Base-by-base conservation (phyloP, 2,888 invertebrate genomes). In the Acronicta alni region DNA sequence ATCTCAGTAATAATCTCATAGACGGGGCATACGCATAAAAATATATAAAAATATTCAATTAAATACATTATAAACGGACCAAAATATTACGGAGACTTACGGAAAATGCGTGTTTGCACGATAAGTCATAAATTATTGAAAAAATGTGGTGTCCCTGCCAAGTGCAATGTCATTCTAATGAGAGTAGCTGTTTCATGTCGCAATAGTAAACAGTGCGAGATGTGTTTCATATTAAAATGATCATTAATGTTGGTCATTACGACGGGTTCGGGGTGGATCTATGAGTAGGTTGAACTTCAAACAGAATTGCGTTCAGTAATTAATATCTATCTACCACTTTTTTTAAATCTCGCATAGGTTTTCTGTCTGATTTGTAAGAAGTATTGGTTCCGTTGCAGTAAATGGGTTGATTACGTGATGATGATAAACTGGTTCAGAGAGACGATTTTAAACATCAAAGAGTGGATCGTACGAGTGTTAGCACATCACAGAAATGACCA, bases 101-200 rank as follows among this genome's bases (percentile, higher is more conserved):
- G 10, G 53, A 58, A 48, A 53, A 49, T 67, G 57, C 72, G 72
- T 63, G 51, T 62, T 52, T 61, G 51, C 52, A 26, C 15, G 57
- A 54, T 57, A 42, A 47, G 48, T 55, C 57, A 74, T 74, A 75
- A 74, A 67, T 75, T 65, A 65, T 56, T 59, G 51, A 42, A 65
- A 68, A 72, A 68, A 72, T 75, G 72, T 62, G 43, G 48, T 18
- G 41, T 45, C 35, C n/a, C 52, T 75, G 75, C 77, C 75, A 76
- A 76, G 60, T 73, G 77, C 77, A 75, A 52, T 64, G 71, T 70
- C 67, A 47, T 45, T 35, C 48, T 71, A 76, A 77, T 67, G 60
- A 64, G 54, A 54, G 54, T 42, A 41, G 61, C 61, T 64, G 70
- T 64, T 57, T 57, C 52, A 49, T 69, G 65, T 68, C 39, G 66